Base-by-base conservation (phyloP, 2,113 vertebrate species). In the Catharus bicknelli region DNA sequence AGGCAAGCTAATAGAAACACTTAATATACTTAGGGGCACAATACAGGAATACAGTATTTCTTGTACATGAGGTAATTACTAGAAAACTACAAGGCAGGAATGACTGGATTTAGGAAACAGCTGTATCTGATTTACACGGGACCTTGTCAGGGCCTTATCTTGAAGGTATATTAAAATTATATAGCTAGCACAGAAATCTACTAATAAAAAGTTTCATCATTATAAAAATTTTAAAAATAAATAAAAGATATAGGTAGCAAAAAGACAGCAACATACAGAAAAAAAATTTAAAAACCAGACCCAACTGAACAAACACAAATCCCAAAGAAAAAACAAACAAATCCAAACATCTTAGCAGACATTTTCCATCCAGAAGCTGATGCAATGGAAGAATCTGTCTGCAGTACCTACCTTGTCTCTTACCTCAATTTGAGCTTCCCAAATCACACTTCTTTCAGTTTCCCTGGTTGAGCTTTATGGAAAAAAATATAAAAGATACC, bases 11-110 rank as follows among this genome's bases (percentile, higher is more conserved):
- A 73, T 15, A 95, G 72, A 88, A 95, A 66, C 30, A 57, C 42
- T 81, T 38, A 53, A 27, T 82, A 64, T 90, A 86, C 78, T 79
- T 74, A 82, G 19, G 78, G 57, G 78, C 57, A 77, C 68, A 76
- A 76, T 76, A 88, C 23, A 76, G 42, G 38, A 91, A 73, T 63
- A 73, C 29, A 88, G 29, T 92, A 75, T 92, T 95, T 92, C 78
- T 96, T 87, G 32, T 86, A 92, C 86, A 83, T 72, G 68, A 96
- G 64, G 59, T 92, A 94, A 89, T 90, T 94, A 93, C 64, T 83
- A 75, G 75, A 85, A 93, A 95, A 93, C 68, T 91, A 86, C 57
- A 72, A 54, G 62, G 54, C 32, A 92, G 92, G 61, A 86, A 95
- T 64, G 22, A 74, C 32, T 88, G 66, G 16, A 83, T 93, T 93